These are phyloP conservation scores for Phataginus tricuspis DNA, from an alignment of 2,797 vertebrate genomes.

Conservation along the genomic window DNA sequence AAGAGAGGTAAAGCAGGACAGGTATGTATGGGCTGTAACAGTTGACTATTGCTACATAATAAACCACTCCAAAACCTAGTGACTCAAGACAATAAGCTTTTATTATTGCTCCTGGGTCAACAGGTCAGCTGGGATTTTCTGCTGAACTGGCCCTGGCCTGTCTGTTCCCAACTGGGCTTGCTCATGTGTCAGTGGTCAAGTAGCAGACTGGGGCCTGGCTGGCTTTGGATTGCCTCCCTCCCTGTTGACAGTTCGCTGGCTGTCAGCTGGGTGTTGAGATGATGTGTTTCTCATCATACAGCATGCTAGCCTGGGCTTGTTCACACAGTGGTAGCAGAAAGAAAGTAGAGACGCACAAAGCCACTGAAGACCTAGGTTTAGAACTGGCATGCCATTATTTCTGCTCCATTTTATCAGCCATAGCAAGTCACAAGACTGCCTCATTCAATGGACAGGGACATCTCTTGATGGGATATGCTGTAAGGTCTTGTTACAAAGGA, in stretches of 20 bases:
- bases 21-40: neutral
- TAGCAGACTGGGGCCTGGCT: neutral
- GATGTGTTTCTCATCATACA: neutral
- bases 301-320: neutral
- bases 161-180: neutral
- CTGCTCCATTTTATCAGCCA: neutral
- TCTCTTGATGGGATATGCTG: neutral
- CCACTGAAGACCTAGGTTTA: neutral
- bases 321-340: neutral
- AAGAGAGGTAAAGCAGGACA: neutral
- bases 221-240: neutral
- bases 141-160: neutral
- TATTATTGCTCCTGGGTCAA: neutral
- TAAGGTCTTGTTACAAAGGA: neutral
- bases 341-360: neutral
- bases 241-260: neutral
- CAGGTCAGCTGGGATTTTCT: neutral
- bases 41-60: neutral
- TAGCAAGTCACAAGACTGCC: neutral
- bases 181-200: neutral
- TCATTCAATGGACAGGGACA: neutral
- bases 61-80: neutral
- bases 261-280: neutral
- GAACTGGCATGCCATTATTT: neutral
- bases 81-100: neutral